Conservation (phyloP, 1,140 invertebrate genomes). For the Drosophila melanogaster region DNA sequence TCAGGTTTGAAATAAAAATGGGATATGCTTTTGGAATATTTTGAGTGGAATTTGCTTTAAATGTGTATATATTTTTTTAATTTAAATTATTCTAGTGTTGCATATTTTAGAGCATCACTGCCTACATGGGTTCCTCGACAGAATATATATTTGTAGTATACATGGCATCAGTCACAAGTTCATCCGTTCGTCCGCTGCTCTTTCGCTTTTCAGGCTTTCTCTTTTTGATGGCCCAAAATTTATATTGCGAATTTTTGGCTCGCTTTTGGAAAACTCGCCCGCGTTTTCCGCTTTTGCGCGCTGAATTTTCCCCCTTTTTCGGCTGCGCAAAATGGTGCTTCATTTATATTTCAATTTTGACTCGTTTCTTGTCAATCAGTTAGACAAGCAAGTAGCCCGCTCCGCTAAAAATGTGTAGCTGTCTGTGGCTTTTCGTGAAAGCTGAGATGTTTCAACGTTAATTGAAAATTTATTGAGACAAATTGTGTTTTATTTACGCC, state of each 20-base stretch:
- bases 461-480: slow-evolving; percentile 83
- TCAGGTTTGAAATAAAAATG: too few species aligned
- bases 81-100: neutral
- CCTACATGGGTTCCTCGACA: too few species aligned
- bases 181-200: neutral
- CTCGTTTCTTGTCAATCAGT: slow-evolving; percentile 77
- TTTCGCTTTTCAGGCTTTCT: neutral
- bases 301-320: slow-evolving; percentile 3
- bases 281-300: slow-evolving; percentile 4
- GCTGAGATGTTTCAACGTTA: slow-evolving; percentile 70
- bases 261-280: slow-evolving; percentile 16
- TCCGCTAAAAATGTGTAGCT: slow-evolving; percentile 47
- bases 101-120: slow-evolving; percentile 3
- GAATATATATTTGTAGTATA: slow-evolving; percentile 8
- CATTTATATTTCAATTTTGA: slow-evolving; percentile 81
- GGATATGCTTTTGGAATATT: neutral
- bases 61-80: neutral
- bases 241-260: slow-evolving; percentile 45
- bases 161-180: slow-evolving; percentile 7
- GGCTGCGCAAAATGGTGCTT: slow-evolving; percentile 37
- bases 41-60: neutral
- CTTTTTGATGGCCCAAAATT: slow-evolving; percentile 20
- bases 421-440: slow-evolving; percentile 60
- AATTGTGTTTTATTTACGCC: slow-evolving; percentile 81
- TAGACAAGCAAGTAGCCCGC: slow-evolving; percentile 48